These are phyloP conservation scores for Dastarcus helophoroides DNA, from an alignment of 2,888 invertebrate species.

Conservation along the genomic window DNA sequence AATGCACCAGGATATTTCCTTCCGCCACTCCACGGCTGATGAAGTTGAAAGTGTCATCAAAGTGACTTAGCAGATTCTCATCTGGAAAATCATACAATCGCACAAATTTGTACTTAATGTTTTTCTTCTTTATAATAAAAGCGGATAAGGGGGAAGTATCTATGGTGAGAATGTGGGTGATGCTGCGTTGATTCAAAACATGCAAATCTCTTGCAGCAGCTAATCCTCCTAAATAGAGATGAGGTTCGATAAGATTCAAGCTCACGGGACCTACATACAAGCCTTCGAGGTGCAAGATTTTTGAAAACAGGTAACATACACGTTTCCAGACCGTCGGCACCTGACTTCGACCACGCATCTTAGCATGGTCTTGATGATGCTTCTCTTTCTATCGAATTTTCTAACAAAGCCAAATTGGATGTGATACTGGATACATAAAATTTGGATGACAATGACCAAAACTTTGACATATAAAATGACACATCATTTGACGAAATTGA, in stretches of 20 bases:
- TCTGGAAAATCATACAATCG: constrained; percentile 75
- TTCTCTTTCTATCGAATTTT: too few relatives aligned
- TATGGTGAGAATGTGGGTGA: constrained; percentile 69
- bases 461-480: too few relatives aligned
- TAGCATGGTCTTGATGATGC: too few relatives aligned
- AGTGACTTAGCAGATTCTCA: constrained; percentile 70
- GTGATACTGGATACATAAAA: too few relatives aligned
- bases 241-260: constrained; percentile 42
- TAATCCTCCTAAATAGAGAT: constrained; percentile 56
- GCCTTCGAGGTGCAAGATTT: constrained; percentile 13
- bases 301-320: too few relatives aligned
- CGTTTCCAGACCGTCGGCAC: too few relatives aligned
- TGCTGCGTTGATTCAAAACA: constrained; percentile 51
- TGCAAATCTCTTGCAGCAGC: constrained; percentile 66
- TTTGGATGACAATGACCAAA: too few relatives aligned
- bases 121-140: constrained; percentile 53
- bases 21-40: constrained; percentile 55
- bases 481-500: too few relatives aligned
- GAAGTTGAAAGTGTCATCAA: constrained; percentile 66
- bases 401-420: too few relatives aligned
- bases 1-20: constrained; percentile 74
- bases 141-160: constrained; percentile 75
- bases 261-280: constrained; percentile 39
- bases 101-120: constrained; percentile 60
- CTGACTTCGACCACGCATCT: too few relatives aligned